Evolutionary conservation across 2,888 invertebrate species (phyloP).

Genomic region (Andrena fulva): DNA sequence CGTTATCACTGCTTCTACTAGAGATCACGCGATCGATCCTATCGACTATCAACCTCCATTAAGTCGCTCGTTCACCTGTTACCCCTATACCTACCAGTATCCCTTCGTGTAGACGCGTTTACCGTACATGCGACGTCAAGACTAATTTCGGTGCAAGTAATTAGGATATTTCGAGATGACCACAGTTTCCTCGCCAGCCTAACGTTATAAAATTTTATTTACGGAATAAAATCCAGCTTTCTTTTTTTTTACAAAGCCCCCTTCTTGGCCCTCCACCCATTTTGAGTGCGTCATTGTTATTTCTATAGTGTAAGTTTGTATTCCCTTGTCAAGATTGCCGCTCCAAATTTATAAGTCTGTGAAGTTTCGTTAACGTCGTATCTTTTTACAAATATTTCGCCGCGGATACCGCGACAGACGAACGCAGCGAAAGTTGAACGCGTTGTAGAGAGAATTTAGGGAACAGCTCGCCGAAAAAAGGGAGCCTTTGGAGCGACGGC

Average conservation of each 20-base stretch:
- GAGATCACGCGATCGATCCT: conserved; percentile 54
- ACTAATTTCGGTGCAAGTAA: conserved; percentile 19
- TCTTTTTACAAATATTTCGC: too few species aligned
- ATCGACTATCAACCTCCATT: conserved; percentile 76
- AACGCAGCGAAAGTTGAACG: neutral
- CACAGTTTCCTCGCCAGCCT: neutral
- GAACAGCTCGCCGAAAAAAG: neutral
- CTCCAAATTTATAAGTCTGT: too few species aligned
- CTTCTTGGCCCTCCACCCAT: too few species aligned
- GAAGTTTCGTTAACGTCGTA: too few species aligned
- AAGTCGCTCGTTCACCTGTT: conserved; percentile 74
- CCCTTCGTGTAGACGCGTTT: conserved; percentile 9
- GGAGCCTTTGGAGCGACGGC: neutral
- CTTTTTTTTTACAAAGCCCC: too few species aligned
- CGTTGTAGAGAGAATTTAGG: neutral
- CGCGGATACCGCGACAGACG: neutral
- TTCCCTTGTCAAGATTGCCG: too few species aligned
- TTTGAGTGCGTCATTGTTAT: too few species aligned
- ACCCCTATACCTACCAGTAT: conserved; percentile 31
- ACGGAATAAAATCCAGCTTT: too few species aligned
- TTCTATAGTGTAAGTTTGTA: too few species aligned
- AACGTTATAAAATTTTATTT: neutral
- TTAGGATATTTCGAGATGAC: neutral
- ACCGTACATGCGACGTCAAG: neutral
- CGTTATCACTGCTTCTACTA: conserved; percentile 61